phyloP scores from a whole-genome alignment of 2,888 invertebrate species.

The Lissonota sp. region DNA sequence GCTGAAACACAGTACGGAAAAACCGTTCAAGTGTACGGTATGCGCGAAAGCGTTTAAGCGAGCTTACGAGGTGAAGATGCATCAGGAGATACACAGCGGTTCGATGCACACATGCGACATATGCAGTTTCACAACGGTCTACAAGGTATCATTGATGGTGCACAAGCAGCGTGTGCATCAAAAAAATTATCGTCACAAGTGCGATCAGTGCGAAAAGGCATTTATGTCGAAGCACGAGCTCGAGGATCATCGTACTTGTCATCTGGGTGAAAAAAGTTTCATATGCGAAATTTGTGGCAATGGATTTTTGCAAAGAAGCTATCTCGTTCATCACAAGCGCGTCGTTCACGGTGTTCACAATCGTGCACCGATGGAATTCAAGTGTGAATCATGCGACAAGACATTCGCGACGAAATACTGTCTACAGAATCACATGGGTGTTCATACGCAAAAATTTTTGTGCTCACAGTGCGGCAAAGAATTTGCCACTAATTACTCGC shows the following conservation, averaged over 20 bases:
- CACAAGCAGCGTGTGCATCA: constrained; percentile 65
- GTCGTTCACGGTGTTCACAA: constrained; percentile 62
- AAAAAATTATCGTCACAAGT: constrained; percentile 58
- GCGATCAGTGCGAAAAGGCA: constrained; percentile 64
- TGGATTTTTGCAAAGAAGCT: constrained; percentile 55
- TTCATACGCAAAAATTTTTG: constrained; percentile 69
- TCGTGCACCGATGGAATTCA: constrained; percentile 60
- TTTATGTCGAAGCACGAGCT: constrained; percentile 67
- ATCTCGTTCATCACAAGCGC: constrained; percentile 54
- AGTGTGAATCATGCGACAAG: constrained; percentile 60
- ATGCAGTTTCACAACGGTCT: constrained; percentile 52
- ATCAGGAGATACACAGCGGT: constrained; percentile 68
- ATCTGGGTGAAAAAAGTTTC: constrained; percentile 56
- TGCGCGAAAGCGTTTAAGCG: constrained; percentile 66
- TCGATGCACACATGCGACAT: constrained; percentile 59
- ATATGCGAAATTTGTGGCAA: constrained; percentile 71
- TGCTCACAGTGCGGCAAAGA: constrained; percentile 67
- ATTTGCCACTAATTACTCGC: constrained; percentile 61
- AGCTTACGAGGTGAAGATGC: constrained; percentile 66
- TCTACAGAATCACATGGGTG: constrained; percentile 62
- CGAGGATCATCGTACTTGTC: constrained; percentile 59
- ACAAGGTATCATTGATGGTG: constrained; percentile 62
- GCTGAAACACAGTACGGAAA: constrained; percentile 58
- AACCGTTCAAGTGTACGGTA: constrained; percentile 59
- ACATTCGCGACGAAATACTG: constrained; percentile 64